Evolutionary conservation across 2,113 vertebrate species (phyloP).

Genomic region (Prolemur simus): DNA sequence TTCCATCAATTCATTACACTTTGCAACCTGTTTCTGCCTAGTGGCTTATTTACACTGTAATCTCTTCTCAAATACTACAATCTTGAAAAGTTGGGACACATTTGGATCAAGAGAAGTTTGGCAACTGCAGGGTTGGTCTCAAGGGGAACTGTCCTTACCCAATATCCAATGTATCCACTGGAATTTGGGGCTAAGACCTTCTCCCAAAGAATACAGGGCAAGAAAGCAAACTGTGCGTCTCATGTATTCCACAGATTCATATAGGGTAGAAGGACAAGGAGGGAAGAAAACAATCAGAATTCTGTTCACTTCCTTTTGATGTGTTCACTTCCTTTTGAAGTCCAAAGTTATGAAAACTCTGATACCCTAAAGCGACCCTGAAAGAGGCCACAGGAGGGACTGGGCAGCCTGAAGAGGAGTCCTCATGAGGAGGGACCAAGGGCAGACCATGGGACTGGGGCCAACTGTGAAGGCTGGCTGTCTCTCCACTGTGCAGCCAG

Average conservation of each 20-base stretch:
- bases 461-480: neutral
- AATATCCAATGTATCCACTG: neutral
- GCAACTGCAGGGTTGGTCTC: neutral
- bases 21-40: neutral
- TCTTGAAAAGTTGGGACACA: neutral
- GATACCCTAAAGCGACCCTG: neutral
- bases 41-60: neutral
- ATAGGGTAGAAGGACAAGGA: neutral
- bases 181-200: neutral
- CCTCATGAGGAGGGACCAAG: neutral
- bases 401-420: neutral
- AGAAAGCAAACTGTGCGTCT: neutral
- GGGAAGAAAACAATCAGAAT: neutral
- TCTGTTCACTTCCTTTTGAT: neutral
- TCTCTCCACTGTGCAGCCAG: rapidly evolving
- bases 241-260: neutral
- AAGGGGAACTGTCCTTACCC: neutral
- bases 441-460: no score
- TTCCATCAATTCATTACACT: neutral
- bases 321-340: neutral
- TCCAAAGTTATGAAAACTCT: neutral
- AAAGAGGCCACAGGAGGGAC: neutral
- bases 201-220: neutral
- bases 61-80: neutral
- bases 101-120: neutral